Percentiles rank a stretch among this genome's conserved stretches.
phyloP scores from a whole-genome alignment of 1,140 invertebrate species.

The Artemia franciscana region DNA sequence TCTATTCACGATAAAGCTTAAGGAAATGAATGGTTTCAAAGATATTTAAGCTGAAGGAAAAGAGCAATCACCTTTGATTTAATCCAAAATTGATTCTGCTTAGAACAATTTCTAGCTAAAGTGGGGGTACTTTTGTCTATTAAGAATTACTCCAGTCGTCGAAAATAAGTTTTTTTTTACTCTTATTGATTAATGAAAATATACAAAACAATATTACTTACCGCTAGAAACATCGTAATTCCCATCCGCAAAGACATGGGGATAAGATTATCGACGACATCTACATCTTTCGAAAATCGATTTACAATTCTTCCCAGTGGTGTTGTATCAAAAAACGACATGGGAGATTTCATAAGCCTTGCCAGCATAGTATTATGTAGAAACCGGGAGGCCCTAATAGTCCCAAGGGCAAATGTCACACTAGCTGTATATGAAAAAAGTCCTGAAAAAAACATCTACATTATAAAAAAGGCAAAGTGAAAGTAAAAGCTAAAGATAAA shows the following conservation, averaged over 20 bases:
- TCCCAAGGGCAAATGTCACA: constrained; percentile 25
- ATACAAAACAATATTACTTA: neutral
- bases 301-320: constrained; percentile 45
- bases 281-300: constrained; percentile 45
- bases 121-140: too few species aligned
- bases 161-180: too few species aligned
- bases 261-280: constrained; percentile 32
- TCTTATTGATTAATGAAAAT: too few species aligned
- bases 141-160: too few species aligned
- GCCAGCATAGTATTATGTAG: constrained; percentile 28
- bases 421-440: constrained; percentile 16
- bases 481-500: too few species aligned
- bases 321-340: constrained; percentile 48
- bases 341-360: constrained; percentile 32
- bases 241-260: constrained; percentile 10
- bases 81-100: too few species aligned
- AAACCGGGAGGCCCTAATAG: constrained; percentile 35
- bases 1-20: too few species aligned
- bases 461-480: too few species aligned
- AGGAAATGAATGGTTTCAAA: too few species aligned
- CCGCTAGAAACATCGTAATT: neutral
- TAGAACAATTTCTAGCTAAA: constrained; percentile 14
- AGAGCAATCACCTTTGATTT: too few species aligned
- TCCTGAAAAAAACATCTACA: too few species aligned
- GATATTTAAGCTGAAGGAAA: too few species aligned